A percentile compares a stretch with the other conserved stretches of the same genome.
These are phyloP conservation scores for Eutolmus rufibarbis DNA, from an alignment of 2,888 invertebrate genomes.

Conservation along the genomic window DNA sequence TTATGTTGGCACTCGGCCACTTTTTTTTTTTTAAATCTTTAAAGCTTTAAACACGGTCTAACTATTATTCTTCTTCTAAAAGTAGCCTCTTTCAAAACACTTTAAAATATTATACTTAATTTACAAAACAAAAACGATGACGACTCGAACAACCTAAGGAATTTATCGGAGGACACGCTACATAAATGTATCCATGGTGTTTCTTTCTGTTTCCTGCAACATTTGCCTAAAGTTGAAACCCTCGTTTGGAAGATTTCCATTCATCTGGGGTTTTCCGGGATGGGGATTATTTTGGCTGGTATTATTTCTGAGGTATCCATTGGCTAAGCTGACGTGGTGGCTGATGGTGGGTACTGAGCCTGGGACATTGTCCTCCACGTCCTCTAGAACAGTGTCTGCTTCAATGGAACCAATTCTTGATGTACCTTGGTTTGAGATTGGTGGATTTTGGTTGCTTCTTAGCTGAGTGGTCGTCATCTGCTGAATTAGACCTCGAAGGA, in stretches of 20 bases:
- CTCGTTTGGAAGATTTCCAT: constrained; percentile 50
- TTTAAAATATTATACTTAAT: neutral
- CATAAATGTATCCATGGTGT: constrained; percentile 49
- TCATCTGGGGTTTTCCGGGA: constrained; percentile 33
- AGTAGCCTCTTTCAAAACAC: neutral
- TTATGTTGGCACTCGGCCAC: constrained; percentile 27
- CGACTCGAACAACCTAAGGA: neutral
- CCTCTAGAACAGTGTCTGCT: constrained; percentile 56
- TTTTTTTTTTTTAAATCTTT: constrained; percentile 2
- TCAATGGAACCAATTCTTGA: neutral
- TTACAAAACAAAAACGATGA: neutral
- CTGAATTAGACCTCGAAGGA: constrained; percentile 74
- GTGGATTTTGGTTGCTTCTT: neutral
- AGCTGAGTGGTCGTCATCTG: constrained; percentile 62
- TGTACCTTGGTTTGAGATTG: constrained; percentile 35
- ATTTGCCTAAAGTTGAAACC: constrained; percentile 57
- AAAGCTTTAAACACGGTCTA: constrained; percentile 1
- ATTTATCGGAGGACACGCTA: neutral
- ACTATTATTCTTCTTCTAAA: neutral
- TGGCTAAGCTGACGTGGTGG: constrained; percentile 62
- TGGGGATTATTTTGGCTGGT: constrained; percentile 18
- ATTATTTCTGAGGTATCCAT: constrained; percentile 58
- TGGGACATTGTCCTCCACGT: constrained; percentile 61
- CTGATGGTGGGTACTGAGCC: constrained; percentile 63
- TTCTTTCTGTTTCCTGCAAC: constrained; percentile 60